Evolutionary conservation across 2,888 invertebrate genomes (phyloP).

Genomic region (Cheilosia scutellata): DNA sequence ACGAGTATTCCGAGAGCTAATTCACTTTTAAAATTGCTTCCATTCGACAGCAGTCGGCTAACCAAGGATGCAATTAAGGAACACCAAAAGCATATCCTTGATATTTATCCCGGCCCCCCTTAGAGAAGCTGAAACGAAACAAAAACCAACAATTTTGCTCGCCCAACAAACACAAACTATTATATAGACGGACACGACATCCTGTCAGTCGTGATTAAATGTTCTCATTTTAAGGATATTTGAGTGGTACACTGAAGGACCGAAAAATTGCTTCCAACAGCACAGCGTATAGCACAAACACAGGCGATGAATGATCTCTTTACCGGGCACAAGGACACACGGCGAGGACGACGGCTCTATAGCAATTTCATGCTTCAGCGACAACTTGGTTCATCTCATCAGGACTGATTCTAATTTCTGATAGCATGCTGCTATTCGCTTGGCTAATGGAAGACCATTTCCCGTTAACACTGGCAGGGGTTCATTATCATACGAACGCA

Average conservation of each 20-base stretch:
- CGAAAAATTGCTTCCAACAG: constrained; percentile 58
- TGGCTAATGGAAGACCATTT: constrained; percentile 34
- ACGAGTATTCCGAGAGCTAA: constrained; percentile 36
- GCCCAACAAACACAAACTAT: constrained; percentile 50
- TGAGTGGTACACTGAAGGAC: constrained; percentile 51
- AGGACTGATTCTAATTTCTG: constrained; percentile 70
- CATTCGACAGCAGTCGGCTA: constrained; percentile 38
- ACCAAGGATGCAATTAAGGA: constrained; percentile 68
- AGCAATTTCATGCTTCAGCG: constrained; percentile 73
- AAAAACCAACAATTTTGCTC: constrained; percentile 23
- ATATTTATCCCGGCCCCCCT: constrained; percentile 7
- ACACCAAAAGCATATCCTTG: constrained; percentile 46
- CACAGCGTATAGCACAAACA: constrained; percentile 3
- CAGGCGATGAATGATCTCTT: constrained; percentile 64
- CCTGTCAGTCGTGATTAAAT: constrained; percentile 70
- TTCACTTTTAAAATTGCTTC: constrained; percentile 57
- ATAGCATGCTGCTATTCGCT: constrained; percentile 46
- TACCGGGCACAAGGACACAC: not conserved
- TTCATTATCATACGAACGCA: constrained; percentile 73
- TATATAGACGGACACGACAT: constrained; percentile 43
- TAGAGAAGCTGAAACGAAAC: not conserved
- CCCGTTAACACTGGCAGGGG: constrained; percentile 7
- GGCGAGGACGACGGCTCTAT: constrained; percentile 33
- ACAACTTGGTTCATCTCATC: constrained; percentile 46
- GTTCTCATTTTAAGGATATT: constrained; percentile 72